phyloP scores from a whole-genome alignment of 2,888 invertebrate species.

The Lasius platythorax region DNA sequence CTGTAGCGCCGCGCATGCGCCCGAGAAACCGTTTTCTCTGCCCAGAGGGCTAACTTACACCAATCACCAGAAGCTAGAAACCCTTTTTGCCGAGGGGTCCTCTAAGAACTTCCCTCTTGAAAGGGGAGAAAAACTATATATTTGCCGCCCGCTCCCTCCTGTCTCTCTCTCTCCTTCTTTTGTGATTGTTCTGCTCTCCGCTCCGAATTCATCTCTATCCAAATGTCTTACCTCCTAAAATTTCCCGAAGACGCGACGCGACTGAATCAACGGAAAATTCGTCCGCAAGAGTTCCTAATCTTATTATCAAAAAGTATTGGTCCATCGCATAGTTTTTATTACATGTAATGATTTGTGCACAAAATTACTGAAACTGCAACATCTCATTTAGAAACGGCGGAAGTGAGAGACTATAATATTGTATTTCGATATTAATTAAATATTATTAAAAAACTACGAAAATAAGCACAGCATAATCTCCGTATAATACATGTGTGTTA shows the following conservation, averaged over 20 bases:
- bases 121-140: slow-evolving; percentile 67
- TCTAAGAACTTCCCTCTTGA: slow-evolving; percentile 74
- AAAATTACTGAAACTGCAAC: neutral
- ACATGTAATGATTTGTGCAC: neutral
- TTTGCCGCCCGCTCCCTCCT: slow-evolving; percentile 40
- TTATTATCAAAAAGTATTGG: slow-evolving; percentile 10
- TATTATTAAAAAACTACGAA: neutral
- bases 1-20: slow-evolving; percentile 81
- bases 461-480: neutral
- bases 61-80: slow-evolving; percentile 86
- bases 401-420: neutral
- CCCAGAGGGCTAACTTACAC: slow-evolving; percentile 85
- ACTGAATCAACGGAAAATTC: slow-evolving; percentile 8
- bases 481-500: neutral
- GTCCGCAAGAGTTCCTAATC: neutral
- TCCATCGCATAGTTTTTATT: neutral
- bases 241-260: slow-evolving; percentile 33
- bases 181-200: slow-evolving; percentile 56
- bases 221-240: slow-evolving; percentile 66
- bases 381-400: neutral
- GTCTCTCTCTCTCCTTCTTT: slow-evolving; percentile 2
- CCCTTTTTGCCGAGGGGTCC: slow-evolving; percentile 76
- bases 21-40: slow-evolving; percentile 75
- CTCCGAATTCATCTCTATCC: slow-evolving; percentile 60
- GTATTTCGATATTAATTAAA: neutral